phyloP scores from a whole-genome alignment of 2,113 vertebrate genomes.

The Caretta caretta region DNA sequence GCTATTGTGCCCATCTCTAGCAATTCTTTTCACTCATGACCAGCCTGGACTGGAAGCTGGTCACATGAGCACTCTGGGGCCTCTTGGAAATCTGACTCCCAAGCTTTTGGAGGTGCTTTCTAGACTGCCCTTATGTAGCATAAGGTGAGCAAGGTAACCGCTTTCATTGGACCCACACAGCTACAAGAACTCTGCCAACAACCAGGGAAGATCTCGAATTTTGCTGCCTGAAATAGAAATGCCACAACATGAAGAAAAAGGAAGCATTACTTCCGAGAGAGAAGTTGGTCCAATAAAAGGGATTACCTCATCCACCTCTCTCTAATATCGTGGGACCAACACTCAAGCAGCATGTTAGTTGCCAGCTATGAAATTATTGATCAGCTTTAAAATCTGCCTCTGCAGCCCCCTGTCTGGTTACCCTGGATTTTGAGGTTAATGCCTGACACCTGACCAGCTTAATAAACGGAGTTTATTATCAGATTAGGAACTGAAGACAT shows the following conservation, averaged over 20 bases:
- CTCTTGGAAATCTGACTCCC: neutral
- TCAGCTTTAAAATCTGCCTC: neutral
- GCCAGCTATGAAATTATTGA: neutral
- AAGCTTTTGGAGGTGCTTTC: neutral
- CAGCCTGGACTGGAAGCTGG: neutral
- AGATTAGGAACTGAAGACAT: conserved; percentile 71
- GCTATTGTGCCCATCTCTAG: neutral
- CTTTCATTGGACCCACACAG: neutral
- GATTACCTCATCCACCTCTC: neutral
- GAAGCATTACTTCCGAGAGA: neutral
- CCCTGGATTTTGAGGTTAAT: conserved; percentile 51
- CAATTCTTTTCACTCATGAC: neutral
- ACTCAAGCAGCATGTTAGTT: neutral
- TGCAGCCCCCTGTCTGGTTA: neutral
- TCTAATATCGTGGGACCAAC: neutral
- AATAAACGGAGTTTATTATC: conserved; percentile 67
- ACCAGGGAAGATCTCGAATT: neutral
- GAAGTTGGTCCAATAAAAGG: neutral
- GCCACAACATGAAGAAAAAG: neutral
- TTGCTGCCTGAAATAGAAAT: neutral
- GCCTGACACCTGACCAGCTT: conserved; percentile 68
- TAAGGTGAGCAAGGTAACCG: neutral
- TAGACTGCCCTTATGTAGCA: neutral
- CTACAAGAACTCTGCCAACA: neutral
- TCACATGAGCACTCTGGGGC: neutral